A percentile compares a stretch with the other conserved stretches of the same genome.
phyloP scores from a whole-genome alignment of 2,888 invertebrate genomes.

The Eupithecia dodoneata region DNA sequence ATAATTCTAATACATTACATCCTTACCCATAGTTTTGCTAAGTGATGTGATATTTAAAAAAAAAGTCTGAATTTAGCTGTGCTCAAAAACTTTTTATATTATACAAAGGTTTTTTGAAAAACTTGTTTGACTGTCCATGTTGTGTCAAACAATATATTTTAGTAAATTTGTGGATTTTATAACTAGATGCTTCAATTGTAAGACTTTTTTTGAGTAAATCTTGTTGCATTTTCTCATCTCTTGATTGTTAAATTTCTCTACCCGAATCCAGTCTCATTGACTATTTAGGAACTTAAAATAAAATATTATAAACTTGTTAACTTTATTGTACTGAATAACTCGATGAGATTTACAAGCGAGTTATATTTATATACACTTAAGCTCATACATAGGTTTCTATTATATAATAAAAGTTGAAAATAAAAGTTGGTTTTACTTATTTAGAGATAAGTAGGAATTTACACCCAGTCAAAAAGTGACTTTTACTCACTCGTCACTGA shows the following conservation, averaged over 20 bases:
- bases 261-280: neutral
- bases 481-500: no score
- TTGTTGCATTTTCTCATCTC: neutral
- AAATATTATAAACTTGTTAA: neutral
- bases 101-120: conserved; percentile 11
- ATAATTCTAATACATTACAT: neutral
- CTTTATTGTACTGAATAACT: neutral
- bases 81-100: conserved; percentile 3
- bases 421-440: neutral
- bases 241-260: neutral
- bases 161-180: neutral
- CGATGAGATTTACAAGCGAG: conserved; percentile 1
- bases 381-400: neutral
- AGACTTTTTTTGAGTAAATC: neutral
- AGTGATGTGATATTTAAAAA: neutral
- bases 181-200: neutral
- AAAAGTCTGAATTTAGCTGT: neutral
- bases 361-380: conserved; percentile 6
- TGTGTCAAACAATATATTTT: neutral
- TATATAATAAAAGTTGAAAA: neutral
- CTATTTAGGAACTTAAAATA: neutral
- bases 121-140: conserved; percentile 9
- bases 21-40: neutral
- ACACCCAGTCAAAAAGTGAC: no score
- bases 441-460: neutral